Conservation (phyloP, 2,888 invertebrate genomes). For the Volucella zonaria region DNA sequence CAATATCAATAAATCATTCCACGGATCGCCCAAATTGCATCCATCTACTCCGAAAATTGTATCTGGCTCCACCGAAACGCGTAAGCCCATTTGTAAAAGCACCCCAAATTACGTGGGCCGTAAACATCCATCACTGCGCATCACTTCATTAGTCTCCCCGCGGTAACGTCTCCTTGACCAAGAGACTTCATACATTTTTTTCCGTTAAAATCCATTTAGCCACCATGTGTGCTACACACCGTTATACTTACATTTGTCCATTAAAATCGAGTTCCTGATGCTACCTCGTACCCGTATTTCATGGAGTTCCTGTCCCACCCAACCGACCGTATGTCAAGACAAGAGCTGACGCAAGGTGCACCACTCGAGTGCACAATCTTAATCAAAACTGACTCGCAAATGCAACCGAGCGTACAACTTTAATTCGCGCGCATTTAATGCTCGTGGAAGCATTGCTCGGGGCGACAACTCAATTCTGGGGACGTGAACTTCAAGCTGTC, state of each 20-base stretch:
- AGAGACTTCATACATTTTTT: constrained; percentile 10
- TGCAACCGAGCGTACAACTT: constrained; percentile 34
- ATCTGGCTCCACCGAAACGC: not conserved
- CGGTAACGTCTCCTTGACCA: not conserved
- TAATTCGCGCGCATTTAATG: constrained; percentile 50
- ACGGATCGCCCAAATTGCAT: not conserved
- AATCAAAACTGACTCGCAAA: constrained; percentile 34
- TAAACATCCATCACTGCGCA: constrained; percentile 52
- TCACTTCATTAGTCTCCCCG: constrained; percentile 52
- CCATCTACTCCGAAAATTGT: not conserved
- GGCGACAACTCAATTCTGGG: not conserved
- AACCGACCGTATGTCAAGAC: not conserved
- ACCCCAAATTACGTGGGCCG: constrained; percentile 39
- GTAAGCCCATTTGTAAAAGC: constrained; percentile 50
- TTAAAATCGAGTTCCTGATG: constrained; percentile 34
- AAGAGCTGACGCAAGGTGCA: constrained; percentile 36
- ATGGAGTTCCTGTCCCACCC: not conserved
- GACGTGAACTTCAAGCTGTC: not conserved
- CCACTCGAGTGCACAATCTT: constrained; percentile 4
- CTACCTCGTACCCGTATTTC: not conserved
- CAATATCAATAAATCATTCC: constrained; percentile 36
- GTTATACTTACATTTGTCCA: constrained; percentile 18
- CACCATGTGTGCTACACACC: not conserved
- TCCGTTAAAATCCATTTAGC: constrained; percentile 9
- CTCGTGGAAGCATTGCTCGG: constrained; percentile 8